A percentile compares a stretch with the other conserved stretches of the same genome.
Evolutionary conservation across 1,140 invertebrate genomes (phyloP).

Genomic region (Eubasilissa regina): DNA sequence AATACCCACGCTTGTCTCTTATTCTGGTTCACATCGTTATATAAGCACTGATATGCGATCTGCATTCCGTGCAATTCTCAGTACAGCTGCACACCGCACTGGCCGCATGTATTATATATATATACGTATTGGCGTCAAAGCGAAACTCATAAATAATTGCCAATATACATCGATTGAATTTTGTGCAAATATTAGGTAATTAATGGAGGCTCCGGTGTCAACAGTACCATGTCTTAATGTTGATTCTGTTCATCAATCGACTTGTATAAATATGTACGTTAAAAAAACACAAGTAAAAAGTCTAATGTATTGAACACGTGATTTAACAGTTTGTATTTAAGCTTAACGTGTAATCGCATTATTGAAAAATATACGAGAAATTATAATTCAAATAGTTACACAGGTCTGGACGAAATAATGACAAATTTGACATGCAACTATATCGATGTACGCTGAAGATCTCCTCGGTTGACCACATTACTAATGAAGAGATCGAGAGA

Average conservation of each 20-base stretch:
- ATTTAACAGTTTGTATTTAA: conserved; percentile 4
- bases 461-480: no score
- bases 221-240: not conserved
- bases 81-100: not conserved
- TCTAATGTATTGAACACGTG: not conserved
- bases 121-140: not conserved
- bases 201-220: conserved; percentile 5
- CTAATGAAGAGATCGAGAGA: no score
- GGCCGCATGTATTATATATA: not conserved
- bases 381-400: no score
- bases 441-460: no score
- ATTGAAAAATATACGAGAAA: no score
- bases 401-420: no score
- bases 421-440: no score
- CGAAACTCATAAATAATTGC: not conserved
- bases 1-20: no score
- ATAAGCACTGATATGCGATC: no score
- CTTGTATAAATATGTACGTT: not conserved
- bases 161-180: conserved; percentile 5
- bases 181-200: conserved; percentile 22
- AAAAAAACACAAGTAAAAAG: not conserved
- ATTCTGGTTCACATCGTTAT: no score
- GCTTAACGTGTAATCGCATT: no score
- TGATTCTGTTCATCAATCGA: conserved; percentile 7
- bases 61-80: no score